phyloP scores from a whole-genome alignment of 2,797 vertebrate genomes.

The Chaetodon trifasciatus region DNA sequence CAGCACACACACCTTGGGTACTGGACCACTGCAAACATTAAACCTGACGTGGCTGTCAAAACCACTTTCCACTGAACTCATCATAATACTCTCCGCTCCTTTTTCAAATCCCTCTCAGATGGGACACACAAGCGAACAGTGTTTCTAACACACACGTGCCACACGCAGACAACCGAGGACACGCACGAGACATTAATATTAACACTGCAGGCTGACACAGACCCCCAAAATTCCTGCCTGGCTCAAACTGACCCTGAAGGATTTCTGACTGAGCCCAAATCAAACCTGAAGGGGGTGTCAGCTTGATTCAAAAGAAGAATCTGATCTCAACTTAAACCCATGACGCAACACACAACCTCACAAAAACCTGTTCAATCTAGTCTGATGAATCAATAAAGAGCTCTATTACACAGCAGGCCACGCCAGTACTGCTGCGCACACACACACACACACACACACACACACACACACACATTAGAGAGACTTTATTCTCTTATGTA shows the following conservation, averaged over 20 bases:
- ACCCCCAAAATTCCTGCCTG: constrained; percentile 9
- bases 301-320: constrained; percentile 9
- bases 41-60: constrained; percentile 54
- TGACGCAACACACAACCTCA: neutral
- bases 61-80: constrained; percentile 31
- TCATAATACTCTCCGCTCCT: neutral
- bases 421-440: neutral
- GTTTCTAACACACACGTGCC: constrained; percentile 20
- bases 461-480: neutral
- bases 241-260: constrained; percentile 24
- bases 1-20: constrained; percentile 19
- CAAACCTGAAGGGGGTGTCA: constrained; percentile 14
- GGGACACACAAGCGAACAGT: constrained; percentile 16
- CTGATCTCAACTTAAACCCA: neutral
- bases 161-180: constrained; percentile 10
- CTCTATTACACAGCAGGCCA: neutral
- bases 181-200: neutral
- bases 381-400: neutral
- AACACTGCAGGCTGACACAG: neutral
- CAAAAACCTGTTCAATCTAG: neutral
- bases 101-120: constrained; percentile 42
- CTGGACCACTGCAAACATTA: constrained; percentile 35
- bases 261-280: constrained; percentile 23
- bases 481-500: neutral
- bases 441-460: neutral